A percentile compares a stretch with the other conserved stretches of the same genome.
Evolutionary conservation across 2,113 vertebrate species (phyloP).

Genomic region (Erpornis zantholeuca): DNA sequence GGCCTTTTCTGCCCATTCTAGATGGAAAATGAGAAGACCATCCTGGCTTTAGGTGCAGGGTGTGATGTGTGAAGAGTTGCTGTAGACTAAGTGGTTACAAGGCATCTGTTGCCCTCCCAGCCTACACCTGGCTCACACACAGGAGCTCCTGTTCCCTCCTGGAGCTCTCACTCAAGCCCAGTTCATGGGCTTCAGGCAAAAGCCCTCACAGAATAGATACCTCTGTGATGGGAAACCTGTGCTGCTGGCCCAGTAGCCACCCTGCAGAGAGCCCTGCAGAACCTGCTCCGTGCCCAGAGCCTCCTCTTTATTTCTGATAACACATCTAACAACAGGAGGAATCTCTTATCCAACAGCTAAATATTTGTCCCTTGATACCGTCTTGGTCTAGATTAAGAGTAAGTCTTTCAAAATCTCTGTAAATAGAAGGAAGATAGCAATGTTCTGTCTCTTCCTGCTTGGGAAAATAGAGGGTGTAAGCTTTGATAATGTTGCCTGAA

Average conservation of each 20-base stretch:
- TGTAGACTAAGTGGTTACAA: neutral
- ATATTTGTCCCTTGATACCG: neutral
- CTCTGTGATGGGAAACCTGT: neutral
- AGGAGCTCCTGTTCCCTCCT: neutral
- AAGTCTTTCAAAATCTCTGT: neutral
- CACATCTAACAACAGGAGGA: neutral
- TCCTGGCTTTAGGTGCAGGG: neutral
- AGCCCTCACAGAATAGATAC: neutral
- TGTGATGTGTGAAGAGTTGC: neutral
- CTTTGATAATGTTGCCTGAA: neutral
- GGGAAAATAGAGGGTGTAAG: neutral
- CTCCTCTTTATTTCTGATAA: neutral
- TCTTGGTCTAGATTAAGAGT: neutral
- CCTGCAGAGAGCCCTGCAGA: neutral
- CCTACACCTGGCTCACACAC: fast-evolving
- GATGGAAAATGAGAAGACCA: neutral
- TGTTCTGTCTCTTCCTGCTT: neutral
- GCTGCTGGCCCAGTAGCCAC: neutral
- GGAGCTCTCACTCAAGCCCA: neutral
- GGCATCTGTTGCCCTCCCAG: neutral
- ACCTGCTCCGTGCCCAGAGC: neutral
- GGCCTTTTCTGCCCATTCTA: neutral
- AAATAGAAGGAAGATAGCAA: neutral
- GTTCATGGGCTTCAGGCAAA: neutral
- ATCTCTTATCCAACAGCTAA: neutral